Base-by-base conservation (phyloP, 2,888 invertebrate genomes). In the Neocrepidodera transversa region DNA sequence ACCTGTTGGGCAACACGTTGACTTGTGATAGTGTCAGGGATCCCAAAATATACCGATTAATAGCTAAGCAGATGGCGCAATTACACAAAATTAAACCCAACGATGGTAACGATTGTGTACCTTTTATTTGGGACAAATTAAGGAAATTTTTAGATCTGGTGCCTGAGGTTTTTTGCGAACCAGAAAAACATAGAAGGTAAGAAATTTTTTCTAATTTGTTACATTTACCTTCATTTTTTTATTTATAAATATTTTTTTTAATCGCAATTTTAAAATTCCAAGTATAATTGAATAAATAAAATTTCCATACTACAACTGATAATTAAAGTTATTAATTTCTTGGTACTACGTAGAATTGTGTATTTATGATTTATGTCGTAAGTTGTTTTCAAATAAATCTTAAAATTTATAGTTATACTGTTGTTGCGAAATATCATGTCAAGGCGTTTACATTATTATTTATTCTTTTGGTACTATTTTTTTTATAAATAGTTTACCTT, bases 11-110 rank as follows among this genome's bases (percentile, higher is more conserved):
- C 42, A 84, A 84, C 60, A 91, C 91, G n/a, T 80, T 94, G 14
- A 88, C 85, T 62, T 79, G 83, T 13, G 83, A 86, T 36, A 85
- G 84, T 63, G 89, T 92, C 4, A 78, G 83, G 51, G 78, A 86
- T 64, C 84, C 85, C 7, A 82, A 84, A 68, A 84, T 94, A 66
- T 92, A 89, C 82, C 82, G 83, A 28, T 79, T 92, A 62, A 86
- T 97, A 10, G 94, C 95, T 0, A 83, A 81, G 68, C 87, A 89
- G 74, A 88, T 97, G 90, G 95, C 91, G 10, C 85, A 86, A 74
- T 87, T 97, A 84, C 92, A 94, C 79, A 86, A 88, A 78, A 85
- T 88, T 5, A 74, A 76, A 52, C 71, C 74, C 4, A 71, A 73
- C 3, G 68, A 69, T 3, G 58, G 66, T 40, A 69, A 78, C 11